These are phyloP conservation scores for Cynopterus brachyotis DNA, from an alignment of 2,113 vertebrate species.

Conservation along the genomic window DNA sequence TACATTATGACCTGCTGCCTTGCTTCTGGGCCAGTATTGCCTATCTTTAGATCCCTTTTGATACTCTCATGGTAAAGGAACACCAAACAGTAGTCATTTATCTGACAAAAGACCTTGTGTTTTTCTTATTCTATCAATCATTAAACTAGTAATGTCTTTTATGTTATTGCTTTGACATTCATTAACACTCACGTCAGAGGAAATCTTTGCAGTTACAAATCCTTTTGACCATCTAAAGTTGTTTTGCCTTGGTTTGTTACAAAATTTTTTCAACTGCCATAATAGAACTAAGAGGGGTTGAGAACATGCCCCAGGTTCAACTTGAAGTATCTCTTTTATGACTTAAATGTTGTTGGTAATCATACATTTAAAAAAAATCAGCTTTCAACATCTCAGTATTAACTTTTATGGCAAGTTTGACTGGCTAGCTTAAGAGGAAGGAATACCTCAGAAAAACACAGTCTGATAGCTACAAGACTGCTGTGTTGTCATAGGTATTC, in stretches of 20 bases:
- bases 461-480: neutral
- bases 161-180: conserved; percentile 89
- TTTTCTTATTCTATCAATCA: conserved; percentile 89
- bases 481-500: neutral
- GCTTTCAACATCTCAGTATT: conserved; percentile 72
- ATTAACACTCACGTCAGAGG: conserved; percentile 88
- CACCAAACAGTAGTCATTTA: conserved; percentile 87
- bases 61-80: conserved; percentile 85
- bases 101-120: conserved; percentile 86
- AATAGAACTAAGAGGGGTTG: neutral
- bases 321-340: conserved; percentile 40
- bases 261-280: conserved; percentile 39
- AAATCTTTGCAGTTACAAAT: conserved; percentile 88
- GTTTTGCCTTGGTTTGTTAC: conserved; percentile 76
- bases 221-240: conserved; percentile 81
- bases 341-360: neutral
- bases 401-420: conserved; percentile 72
- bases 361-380: neutral
- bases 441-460: conserved; percentile 66
- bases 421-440: conserved; percentile 73
- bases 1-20: conserved; percentile 72
- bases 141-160: conserved; percentile 89
- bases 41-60: conserved; percentile 84
- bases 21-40: conserved; percentile 81
- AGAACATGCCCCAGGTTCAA: neutral